phyloP scores from a whole-genome alignment of 2,113 vertebrate genomes.

The Lampris incognitus region DNA sequence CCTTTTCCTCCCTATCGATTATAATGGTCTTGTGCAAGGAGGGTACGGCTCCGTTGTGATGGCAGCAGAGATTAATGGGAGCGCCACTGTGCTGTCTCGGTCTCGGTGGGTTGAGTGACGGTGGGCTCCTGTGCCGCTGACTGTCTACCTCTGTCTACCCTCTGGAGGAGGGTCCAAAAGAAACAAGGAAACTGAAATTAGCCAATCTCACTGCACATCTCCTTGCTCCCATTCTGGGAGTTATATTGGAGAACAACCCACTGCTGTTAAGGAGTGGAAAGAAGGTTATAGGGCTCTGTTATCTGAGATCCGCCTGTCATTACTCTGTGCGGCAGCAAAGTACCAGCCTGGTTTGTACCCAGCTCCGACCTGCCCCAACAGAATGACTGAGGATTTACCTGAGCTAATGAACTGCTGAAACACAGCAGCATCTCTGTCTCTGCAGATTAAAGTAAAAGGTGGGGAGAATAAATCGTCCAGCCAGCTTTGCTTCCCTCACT shows the following conservation, averaged over 20 bases:
- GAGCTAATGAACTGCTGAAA: background rate
- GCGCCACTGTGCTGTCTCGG: too few relatives aligned
- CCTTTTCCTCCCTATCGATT: too few relatives aligned
- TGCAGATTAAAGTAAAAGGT: too few relatives aligned
- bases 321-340: background rate
- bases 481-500: too few relatives aligned
- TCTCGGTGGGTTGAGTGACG: too few relatives aligned
- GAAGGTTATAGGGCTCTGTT: background rate
- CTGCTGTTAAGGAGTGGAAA: background rate
- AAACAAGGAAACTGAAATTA: constrained; percentile 9
- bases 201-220: constrained; percentile 6
- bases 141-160: too few relatives aligned
- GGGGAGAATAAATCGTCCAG: too few relatives aligned
- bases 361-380: background rate
- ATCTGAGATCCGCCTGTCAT: constrained; percentile 17
- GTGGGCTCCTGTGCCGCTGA: too few relatives aligned
- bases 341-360: background rate
- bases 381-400: background rate
- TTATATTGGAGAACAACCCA: background rate
- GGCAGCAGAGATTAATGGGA: too few relatives aligned
- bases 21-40: too few relatives aligned
- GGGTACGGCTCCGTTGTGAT: too few relatives aligned
- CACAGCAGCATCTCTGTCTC: background rate
- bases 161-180: background rate
- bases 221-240: background rate